Evolutionary conservation across 2,888 invertebrate genomes (phyloP), one percentile per base, ranked within the genome.

Genomic region (Cyclophora punctaria): DNA sequence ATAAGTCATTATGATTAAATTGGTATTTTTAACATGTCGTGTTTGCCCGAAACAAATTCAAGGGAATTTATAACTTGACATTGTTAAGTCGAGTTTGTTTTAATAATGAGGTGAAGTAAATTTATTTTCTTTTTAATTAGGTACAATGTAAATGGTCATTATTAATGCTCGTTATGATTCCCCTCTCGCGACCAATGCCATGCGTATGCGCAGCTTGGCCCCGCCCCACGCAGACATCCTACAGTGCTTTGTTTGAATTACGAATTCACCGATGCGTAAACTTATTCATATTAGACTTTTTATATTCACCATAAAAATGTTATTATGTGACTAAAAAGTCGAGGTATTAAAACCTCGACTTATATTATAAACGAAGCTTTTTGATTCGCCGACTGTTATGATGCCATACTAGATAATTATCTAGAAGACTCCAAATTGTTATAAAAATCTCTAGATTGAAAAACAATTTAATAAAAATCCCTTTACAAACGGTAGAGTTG

Each of bases 171-270:
- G 40, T 48, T 51, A 20, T 6, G 43, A 46, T 50, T 53, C 41
- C 44, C 46, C 40, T n/a, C 4, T 37, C 4, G 37, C 5, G 37
- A 5, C 37, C 37, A 37, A 37, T 37, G 37, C 37, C 37, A 56
- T 67, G 73, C 75, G 79, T 70, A 57, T 64, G 72, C 78, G 77
- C 81, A 81, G 44, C 44, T 59, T 54, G 55, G 66, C 80, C 65
- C 76, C 83, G 75, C 83, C 82, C 76, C 73, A 66, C 45, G 57
- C 64, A 64, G 71, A 69, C 78, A 73, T 80, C 77, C 74, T 79
- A 74, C 79, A 69, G 57, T 63, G 68, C 70, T 75, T 78, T 78
- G 75, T 80, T 75, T 69, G 66, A 71, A 68, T 65, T 69, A 71
- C 60, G 56, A 69, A 70, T 64, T 72, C 65, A 59, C 61, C 69